phyloP scores from a whole-genome alignment of 1,140 invertebrate genomes.

The Nasonia vitripennis region DNA sequence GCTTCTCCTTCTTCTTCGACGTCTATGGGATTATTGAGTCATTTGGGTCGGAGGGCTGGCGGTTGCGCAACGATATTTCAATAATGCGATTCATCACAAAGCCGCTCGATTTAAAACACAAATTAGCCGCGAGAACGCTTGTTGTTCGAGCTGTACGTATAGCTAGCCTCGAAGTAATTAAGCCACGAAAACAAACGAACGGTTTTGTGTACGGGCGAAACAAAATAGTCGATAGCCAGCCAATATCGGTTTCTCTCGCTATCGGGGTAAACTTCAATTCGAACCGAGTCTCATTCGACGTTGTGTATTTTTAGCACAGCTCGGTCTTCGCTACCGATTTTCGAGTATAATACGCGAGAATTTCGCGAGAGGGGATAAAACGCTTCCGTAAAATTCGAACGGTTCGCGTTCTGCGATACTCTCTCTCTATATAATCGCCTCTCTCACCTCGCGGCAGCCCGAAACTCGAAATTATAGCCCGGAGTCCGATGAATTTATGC shows the following conservation, averaged over 20 bases:
- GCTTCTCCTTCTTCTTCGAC: too few species aligned
- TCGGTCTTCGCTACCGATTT: too few species aligned
- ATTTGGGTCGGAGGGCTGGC: not conserved
- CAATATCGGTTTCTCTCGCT: not conserved
- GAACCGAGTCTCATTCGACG: too few species aligned
- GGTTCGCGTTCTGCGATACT: not conserved
- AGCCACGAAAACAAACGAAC: not conserved
- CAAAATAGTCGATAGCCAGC: constrained; percentile 1
- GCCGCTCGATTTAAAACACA: not conserved
- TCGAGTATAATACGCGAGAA: not conserved
- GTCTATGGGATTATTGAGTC: not conserved
- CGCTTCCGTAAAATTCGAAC: not conserved
- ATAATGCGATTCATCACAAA: not conserved
- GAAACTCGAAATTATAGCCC: constrained; percentile 8
- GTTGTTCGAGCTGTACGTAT: not conserved
- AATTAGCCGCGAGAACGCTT: not conserved
- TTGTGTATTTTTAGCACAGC: too few species aligned
- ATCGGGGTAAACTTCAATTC: constrained; percentile 33
- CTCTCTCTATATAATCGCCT: not conserved
- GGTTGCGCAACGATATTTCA: not conserved
- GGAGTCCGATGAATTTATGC: not conserved
- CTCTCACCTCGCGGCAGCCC: too few species aligned
- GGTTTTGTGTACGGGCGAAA: not conserved
- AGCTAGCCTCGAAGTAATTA: not conserved
- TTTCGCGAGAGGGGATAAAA: not conserved